phyloP scores from a whole-genome alignment of 1,140 invertebrate genomes.

The Drosophila pachea region DNA sequence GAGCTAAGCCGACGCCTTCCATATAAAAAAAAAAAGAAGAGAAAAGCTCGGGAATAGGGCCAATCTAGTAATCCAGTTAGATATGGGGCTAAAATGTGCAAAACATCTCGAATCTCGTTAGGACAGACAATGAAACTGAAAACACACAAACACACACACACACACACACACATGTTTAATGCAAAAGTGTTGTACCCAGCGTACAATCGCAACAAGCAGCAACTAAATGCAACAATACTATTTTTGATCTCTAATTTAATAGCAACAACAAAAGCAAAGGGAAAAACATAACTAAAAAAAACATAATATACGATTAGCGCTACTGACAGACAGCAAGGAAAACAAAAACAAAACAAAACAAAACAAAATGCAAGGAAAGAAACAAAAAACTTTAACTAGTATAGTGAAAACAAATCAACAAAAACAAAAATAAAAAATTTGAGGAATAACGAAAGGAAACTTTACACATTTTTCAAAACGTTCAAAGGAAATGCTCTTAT shows the following conservation, averaged over 20 bases:
- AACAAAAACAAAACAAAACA: constrained; percentile 41
- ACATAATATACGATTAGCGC: constrained; percentile 48
- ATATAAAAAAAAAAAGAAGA: no score
- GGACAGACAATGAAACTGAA: no score
- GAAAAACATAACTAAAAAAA: constrained; percentile 30
- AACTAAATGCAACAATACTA: constrained; percentile 72
- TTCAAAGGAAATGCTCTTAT: constrained; percentile 43
- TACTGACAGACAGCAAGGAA: constrained; percentile 50
- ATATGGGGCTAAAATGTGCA: constrained; percentile 6
- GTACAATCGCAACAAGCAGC: constrained; percentile 47
- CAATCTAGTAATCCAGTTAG: neutral
- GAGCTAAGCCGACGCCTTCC: constrained; percentile 18
- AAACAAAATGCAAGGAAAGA: constrained; percentile 36
- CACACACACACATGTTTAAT: constrained; percentile 22
- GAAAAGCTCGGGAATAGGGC: constrained; percentile 1
- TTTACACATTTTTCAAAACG: constrained; percentile 46
- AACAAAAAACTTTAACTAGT: constrained; percentile 53
- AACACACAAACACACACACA: no score
- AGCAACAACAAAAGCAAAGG: constrained; percentile 30
- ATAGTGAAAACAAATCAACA: constrained; percentile 27
- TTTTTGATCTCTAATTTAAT: constrained; percentile 74
- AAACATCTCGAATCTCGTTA: constrained; percentile 22
- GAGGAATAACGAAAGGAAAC: constrained; percentile 4
- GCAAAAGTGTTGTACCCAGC: constrained; percentile 47
- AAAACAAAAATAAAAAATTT: constrained; percentile 27